Base-by-base conservation (phyloP, 2,113 vertebrate genomes). In the Pardalotus punctatus region DNA sequence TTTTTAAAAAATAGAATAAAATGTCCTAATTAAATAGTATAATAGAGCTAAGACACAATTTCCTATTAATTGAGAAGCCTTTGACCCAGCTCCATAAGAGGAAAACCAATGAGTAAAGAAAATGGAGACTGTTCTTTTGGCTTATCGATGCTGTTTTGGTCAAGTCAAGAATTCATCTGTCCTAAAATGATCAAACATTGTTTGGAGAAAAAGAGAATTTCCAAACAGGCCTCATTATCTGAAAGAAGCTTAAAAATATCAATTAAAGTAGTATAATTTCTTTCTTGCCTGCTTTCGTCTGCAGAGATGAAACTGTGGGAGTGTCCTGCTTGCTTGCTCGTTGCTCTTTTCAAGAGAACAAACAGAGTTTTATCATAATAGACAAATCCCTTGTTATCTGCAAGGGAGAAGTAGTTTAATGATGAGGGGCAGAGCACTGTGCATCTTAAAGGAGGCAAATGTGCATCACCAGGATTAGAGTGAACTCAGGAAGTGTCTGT, bases 201-300 rank as follows among this genome's bases (percentile, higher is more conserved):
- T 96, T 91, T 90, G 65, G 95, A 78, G 85, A 67, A 90, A 94
- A 87, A 64, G 71, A 94, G 82, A 90, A 95, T 97, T 98, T 98
- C 94, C 82, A 98, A 97, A 97, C 97, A 40, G 45, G 93, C 96
- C 97, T 98, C 98, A 98, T 99, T 98, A 98, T 97, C 97, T 97
- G 95, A 96, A 98, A 98, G 92, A 86, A 73, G 79, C 71, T 78
- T 86, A 74, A 94, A 95, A 92, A 86, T 88, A 97, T 98, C 98
- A 98, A 98, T 99, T 98, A 99, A 98, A 98, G 98, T 97, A 96
- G 97, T 98, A 96, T 97, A 95, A 96, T 98, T 98, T 98, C 92
- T 98, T 96, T 98, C 94, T 97, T 69, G 90, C 96, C 94, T 98
- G 61, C 98, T 98, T 98, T 97, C 96, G 96, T 98, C 96, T 98